A percentile compares a stretch with the other conserved stretches of the same genome.
Conservation (phyloP, 2,797 vertebrate species). For the Alca torda region DNA sequence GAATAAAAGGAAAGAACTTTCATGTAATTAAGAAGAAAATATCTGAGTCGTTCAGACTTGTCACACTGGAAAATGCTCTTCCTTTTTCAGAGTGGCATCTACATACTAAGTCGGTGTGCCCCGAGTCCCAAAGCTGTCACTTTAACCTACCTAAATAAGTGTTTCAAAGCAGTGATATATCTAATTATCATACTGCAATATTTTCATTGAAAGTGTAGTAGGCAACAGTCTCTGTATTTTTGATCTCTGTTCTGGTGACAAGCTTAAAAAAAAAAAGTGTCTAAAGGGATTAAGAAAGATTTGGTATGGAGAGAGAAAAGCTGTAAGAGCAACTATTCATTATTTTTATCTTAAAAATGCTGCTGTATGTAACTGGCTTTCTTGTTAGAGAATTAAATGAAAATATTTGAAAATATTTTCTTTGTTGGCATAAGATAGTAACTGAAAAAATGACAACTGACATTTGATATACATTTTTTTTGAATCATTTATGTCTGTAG, state of each 20-base stretch:
- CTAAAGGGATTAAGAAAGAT: neutral
- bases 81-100: neutral
- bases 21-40: neutral
- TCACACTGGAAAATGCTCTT: neutral
- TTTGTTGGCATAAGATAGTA: neutral
- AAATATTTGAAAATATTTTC: neutral
- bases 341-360: neutral
- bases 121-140: neutral
- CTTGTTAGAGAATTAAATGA: neutral
- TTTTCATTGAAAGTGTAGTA: neutral
- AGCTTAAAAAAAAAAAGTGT: neutral
- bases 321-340: neutral
- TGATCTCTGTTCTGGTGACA: neutral
- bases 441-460: neutral
- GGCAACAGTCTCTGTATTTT: neutral
- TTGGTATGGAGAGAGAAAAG: neutral
- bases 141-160: neutral
- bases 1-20: neutral
- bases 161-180: neutral
- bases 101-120: neutral
- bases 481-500: neutral
- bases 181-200: neutral
- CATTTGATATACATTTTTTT: neutral
- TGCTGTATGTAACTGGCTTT: neutral
- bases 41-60: neutral